Conservation (phyloP, 2,797 vertebrate genomes). For the Rousettus madagascariensis region DNA sequence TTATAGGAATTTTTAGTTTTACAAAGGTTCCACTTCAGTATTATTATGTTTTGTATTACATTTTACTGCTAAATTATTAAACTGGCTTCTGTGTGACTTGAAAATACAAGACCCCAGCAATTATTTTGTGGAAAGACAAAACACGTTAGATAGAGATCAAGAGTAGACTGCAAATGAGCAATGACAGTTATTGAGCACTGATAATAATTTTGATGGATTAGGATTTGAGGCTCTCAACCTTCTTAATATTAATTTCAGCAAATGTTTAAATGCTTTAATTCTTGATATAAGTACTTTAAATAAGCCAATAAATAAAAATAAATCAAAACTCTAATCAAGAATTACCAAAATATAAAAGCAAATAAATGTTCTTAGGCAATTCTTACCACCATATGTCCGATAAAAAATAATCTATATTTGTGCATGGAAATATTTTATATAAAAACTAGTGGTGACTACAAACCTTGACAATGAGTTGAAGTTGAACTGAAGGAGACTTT, state of each 20-base stretch:
- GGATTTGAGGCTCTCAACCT: not conserved
- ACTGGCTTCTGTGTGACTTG: not conserved
- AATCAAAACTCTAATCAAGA: conserved; percentile 57
- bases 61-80: not conserved
- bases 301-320: conserved; percentile 31
- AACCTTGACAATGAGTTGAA: not conserved
- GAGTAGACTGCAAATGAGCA: not conserved
- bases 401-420: not conserved
- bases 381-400: not conserved
- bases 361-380: conserved; percentile 47
- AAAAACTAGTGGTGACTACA: not conserved
- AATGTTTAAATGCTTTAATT: not conserved
- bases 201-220: not conserved
- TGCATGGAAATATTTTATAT: not conserved
- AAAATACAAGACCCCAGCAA: not conserved
- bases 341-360: conserved; percentile 58
- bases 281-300: not conserved
- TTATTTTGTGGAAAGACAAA: conserved; percentile 7
- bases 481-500: not conserved
- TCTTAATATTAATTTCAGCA: conserved; percentile 26
- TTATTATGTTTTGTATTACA: not conserved
- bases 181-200: not conserved
- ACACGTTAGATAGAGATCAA: not conserved
- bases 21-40: not conserved
- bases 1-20: not conserved